Evolutionary conservation across 2,888 invertebrate genomes (phyloP).

Genomic region (Trissonchulus latispiculum): DNA sequence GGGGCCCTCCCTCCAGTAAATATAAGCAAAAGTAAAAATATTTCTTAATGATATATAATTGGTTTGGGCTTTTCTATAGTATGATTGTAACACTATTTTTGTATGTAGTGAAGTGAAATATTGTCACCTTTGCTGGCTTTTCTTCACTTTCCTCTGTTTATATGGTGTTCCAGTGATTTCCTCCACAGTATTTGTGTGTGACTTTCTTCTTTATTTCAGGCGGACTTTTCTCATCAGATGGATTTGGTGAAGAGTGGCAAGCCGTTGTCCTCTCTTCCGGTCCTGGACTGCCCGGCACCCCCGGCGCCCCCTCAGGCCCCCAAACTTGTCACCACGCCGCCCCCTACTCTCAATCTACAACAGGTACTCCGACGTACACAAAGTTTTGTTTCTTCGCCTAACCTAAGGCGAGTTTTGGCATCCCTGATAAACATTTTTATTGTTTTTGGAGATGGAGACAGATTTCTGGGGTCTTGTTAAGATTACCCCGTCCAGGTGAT

Average conservation of each 20-base stretch:
- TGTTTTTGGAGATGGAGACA: too few species aligned
- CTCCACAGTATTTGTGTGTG: background rate
- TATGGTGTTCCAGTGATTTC: background rate
- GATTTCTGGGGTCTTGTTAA: too few species aligned
- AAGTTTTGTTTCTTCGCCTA: too few species aligned
- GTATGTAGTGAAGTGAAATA: background rate
- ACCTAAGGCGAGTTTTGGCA: too few species aligned
- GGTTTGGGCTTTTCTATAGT: background rate
- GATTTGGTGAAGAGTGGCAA: slow-evolving; percentile 33
- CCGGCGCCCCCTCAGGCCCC: slow-evolving; percentile 34
- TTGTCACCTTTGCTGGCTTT: background rate
- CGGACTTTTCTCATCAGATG: slow-evolving; percentile 31
- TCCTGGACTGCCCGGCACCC: slow-evolving; percentile 29
- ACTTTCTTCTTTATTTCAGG: slow-evolving; percentile 20
- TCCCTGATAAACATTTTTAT: too few species aligned
- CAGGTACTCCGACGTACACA: too few species aligned
- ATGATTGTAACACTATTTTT: background rate
- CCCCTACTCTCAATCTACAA: background rate
- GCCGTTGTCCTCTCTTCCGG: slow-evolving; percentile 31
- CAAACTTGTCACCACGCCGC: slow-evolving; percentile 19
- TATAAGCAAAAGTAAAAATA: too few species aligned
- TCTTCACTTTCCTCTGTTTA: background rate
- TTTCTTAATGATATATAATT: too few species aligned
- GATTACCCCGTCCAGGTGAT: too few species aligned
- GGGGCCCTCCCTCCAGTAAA: too few species aligned